Evolutionary conservation across 2,113 vertebrate genomes (phyloP).

Genomic region (Calypte anna): DNA sequence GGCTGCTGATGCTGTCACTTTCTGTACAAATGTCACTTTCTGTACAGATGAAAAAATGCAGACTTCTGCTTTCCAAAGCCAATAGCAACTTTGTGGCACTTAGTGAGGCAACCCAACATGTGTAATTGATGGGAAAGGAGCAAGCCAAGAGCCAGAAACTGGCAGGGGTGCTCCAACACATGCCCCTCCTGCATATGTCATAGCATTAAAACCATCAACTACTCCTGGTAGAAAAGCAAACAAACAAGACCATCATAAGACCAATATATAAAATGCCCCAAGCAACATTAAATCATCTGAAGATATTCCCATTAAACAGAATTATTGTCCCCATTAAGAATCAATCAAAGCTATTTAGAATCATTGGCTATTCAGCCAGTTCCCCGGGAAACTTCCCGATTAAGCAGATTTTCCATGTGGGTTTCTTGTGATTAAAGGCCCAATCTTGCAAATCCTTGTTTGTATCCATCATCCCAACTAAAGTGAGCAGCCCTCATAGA

Average conservation of each 20-base stretch:
- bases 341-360: conserved; percentile 54
- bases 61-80: neutral
- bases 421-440: conserved; percentile 39
- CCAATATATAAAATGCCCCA: conserved; percentile 22
- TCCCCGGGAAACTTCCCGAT: conserved; percentile 19
- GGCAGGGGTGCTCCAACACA: neutral
- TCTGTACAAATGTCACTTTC: neutral
- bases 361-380: conserved; percentile 42
- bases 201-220: neutral
- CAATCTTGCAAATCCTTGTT: conserved; percentile 3
- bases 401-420: conserved; percentile 40
- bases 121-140: conserved; percentile 1
- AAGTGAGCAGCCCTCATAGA: neutral
- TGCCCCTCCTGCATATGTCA: conserved; percentile 7
- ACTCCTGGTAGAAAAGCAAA: conserved; percentile 41
- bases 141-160: neutral
- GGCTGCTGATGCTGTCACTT: neutral
- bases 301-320: conserved; percentile 63
- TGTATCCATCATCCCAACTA: neutral
- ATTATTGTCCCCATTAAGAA: conserved; percentile 66
- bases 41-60: neutral
- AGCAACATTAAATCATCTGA: conserved; percentile 62
- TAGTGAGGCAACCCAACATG: neutral
- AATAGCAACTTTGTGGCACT: neutral
- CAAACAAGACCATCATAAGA: conserved; percentile 29